Conservation (phyloP, 1,140 invertebrate species). For the Macrobrachium rosenbergii region DNA sequence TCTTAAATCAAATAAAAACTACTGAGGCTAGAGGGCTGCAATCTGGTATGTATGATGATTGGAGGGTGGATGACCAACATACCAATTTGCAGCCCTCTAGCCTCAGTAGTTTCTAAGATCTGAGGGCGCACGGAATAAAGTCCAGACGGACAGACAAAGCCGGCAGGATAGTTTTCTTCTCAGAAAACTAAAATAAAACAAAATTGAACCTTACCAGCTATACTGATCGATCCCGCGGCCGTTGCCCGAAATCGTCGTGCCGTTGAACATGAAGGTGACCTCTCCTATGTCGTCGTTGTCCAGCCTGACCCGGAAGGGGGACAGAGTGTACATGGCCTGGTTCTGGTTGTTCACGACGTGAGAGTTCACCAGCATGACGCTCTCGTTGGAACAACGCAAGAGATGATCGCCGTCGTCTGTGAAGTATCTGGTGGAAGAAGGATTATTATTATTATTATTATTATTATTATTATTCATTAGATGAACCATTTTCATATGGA, state of each 20-base stretch:
- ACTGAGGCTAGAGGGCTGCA: too few relatives aligned
- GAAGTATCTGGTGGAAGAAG: slow-evolving; percentile 45
- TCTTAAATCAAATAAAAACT: too few relatives aligned
- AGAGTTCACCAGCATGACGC: slow-evolving; percentile 82
- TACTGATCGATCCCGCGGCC: slow-evolving; percentile 87
- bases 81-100: too few relatives aligned
- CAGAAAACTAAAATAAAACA: not conserved
- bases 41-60: too few relatives aligned
- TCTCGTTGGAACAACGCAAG: slow-evolving; percentile 88
- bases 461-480: too few relatives aligned
- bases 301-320: slow-evolving; percentile 87
- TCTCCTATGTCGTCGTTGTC: slow-evolving; percentile 84
- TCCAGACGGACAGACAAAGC: too few relatives aligned
- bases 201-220: slow-evolving; percentile 72
- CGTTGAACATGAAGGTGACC: slow-evolving; percentile 87
- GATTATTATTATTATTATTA: not conserved
- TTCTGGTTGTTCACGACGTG: slow-evolving; percentile 84
- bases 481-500: too few relatives aligned
- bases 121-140: too few relatives aligned
- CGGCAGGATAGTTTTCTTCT: too few relatives aligned
- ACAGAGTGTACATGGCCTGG: slow-evolving; percentile 85
- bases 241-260: slow-evolving; percentile 85
- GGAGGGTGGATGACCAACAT: too few relatives aligned
- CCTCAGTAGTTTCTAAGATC: too few relatives aligned
- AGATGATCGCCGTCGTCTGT: slow-evolving; percentile 88